Evolutionary conservation across 2,888 invertebrate species (phyloP), one percentile per base, ranked within the genome.

Genomic region (Selenia dentaria): DNA sequence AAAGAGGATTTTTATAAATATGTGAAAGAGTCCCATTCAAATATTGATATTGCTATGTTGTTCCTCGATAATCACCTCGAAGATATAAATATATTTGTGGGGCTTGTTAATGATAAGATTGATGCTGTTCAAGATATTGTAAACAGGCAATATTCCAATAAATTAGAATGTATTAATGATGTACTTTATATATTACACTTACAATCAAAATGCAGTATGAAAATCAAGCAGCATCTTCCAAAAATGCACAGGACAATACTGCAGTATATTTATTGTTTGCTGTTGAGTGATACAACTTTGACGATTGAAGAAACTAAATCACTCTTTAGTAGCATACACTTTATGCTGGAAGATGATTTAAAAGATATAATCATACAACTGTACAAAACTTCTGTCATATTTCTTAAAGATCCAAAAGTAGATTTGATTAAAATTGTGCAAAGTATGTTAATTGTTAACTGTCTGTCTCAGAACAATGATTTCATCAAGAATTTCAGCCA

Each of bases 121-220:
- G 42, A 52, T 9, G 70, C 65, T 38, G 48, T 86, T 25, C 51
- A 70, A 52, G 61, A 76, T 48, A 57, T 78, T 32, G 52, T 70
- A 20, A 67, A 55, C 6, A 76, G 83, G 40, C 79, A 80, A 52
- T 84, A 86, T 65, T 72, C 77, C 29, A 64, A 81, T 54, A 83
- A 79, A 57, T 55, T 52, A 25, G 71, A 74, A 34, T 77, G 70
- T 49, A 54, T 82, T 0, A 57, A 70, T 43, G 74, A 85, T 59
- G 74, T 71, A 8, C 53, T 77, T 22, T 80, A 40, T 83, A 35
- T 58, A 64, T 26, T 59, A 74, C 48, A 54, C 79, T 27, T 69
- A 64, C 36, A 65, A 28, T 5, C 49, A 6, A 75, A 68, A 68
- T 68, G 68, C 20, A 47, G 37, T 8, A 41, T 56, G 16, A 51